Evolutionary conservation across 2,113 vertebrate genomes (phyloP), one percentile per base, ranked within the genome.

Genomic region (Silurus glanis): DNA sequence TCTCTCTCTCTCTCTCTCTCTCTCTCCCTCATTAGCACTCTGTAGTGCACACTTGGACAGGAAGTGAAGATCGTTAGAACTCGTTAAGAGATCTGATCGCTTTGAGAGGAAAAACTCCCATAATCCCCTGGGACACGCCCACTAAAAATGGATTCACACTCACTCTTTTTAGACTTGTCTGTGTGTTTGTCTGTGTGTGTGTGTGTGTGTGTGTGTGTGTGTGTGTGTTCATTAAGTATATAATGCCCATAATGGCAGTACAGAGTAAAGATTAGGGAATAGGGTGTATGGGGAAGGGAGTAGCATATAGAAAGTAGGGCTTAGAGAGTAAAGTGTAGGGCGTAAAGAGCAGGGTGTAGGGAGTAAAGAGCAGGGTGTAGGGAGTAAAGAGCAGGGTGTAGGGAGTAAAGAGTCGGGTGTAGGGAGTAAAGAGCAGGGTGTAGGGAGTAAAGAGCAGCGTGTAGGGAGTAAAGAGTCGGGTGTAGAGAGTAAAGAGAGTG

Each of bases 61-160:
- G 47, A 88, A 92, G 91, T 92, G 91, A 92, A 93, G 93, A 93
- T 92, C 91, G 91, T 66, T 92, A 91, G 80, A 82, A 86, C 88
- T 92, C 91, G 91, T 94, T 92, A 93, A 92, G 93, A 93, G 93
- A 90, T 91, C 91, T 87, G 82, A 55, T 0, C 6, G 58, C 85
- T 88, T 76, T 69, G 69, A 82, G 58, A 72, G 89, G 76, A 72
- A 71, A 66, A 88, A 23, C 79, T 51, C 59, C 58, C 80, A 81
- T 59, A 64, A 49, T 81, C 80, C 80, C 80, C 37, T 81, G 80
- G 59, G 58, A 62, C 45, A 81, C 19, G 10, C 59, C 61, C 58
- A 49, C 80, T 49, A 19, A 81, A 80, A 81, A 81, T 81, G 59
- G 80, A 81, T 64, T 64, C 37, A 25, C 80, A 64, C 19, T 81